Evolutionary conservation across 2,113 vertebrate genomes (phyloP), one percentile per base, ranked within the genome.

Genomic region (Platichthys flesus): DNA sequence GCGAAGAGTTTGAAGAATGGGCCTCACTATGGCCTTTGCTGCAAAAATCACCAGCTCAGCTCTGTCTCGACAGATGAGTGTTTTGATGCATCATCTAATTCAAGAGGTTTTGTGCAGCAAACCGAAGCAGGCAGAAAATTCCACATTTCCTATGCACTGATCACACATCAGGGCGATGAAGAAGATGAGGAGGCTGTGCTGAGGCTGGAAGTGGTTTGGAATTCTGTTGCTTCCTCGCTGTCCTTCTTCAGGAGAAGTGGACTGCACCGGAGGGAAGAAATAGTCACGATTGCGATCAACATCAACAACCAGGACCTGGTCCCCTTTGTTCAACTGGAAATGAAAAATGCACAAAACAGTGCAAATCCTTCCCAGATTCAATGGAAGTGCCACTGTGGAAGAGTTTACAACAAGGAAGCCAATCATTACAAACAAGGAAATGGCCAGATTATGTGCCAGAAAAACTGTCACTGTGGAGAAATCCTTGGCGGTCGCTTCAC

Each of bases 161-260:
- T 81, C 42, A n/a, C 9, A 63, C 0, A 5, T 37, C 2, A 35
- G 61, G 28, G 13, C 2, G 2, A 18, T 5, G 28, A 13, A 23
- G 76, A 28, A 28, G 26, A 26, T 26, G 26, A 28, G 26, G 26
- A 28, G 26, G 26, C 3, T 28, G 26, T 28, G 26, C 26, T 28
- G 26, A 4, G 42, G 4, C 2, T 1, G 1, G 3, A 90, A 68
- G 87, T 90, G 42, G 26, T 77, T 14, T 85, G 84, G 87, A 58
- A 82, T 63, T 5, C 45, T 23, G 0, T 0, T 6, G 26, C 13
- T 12, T 72, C 76, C 8, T 65, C 47, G 0, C 40, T 92, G 71
- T 81, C 85, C 10, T 90, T 90, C 76, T 87, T 79, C 74, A 87
- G 57, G 57, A 78, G 77, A 78, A 80, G 6, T 0, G 74, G 69